These are phyloP conservation scores for Stictocephala bisonia DNA, from an alignment of 2,888 invertebrate species.

Conservation along the genomic window DNA sequence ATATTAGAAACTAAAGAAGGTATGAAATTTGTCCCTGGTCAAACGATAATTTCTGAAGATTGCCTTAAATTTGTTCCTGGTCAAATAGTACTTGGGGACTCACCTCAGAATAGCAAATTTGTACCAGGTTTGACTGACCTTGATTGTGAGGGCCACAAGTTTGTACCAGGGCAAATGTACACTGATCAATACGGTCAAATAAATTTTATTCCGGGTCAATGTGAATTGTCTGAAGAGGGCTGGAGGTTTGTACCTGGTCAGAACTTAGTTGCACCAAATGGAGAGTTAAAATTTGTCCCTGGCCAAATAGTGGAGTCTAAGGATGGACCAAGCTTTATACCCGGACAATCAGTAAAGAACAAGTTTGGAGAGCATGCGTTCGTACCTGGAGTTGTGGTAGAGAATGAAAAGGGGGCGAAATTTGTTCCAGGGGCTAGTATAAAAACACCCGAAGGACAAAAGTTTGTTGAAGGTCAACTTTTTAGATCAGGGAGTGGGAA, in stretches of 20 bases:
- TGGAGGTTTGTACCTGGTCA: slow-evolving; percentile 81
- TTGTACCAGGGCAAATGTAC: slow-evolving; percentile 82
- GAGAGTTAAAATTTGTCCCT: slow-evolving; percentile 75
- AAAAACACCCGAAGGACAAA: slow-evolving; percentile 72
- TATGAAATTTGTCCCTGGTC: slow-evolving; percentile 72
- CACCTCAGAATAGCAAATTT: slow-evolving; percentile 66
- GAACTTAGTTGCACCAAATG: slow-evolving; percentile 72
- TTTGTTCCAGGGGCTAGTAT: slow-evolving; percentile 74
- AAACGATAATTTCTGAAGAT: slow-evolving; percentile 72
- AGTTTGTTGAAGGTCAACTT: slow-evolving; percentile 76
- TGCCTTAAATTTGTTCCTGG: slow-evolving; percentile 75
- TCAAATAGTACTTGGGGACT: slow-evolving; percentile 69
- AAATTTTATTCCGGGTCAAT: slow-evolving; percentile 78
- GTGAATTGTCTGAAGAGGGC: slow-evolving; percentile 75
- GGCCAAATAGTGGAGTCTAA: slow-evolving; percentile 80
- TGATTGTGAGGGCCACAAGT: slow-evolving; percentile 77
- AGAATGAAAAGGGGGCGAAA: slow-evolving; percentile 65
- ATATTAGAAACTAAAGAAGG: slow-evolving; percentile 69
- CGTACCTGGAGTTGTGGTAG: slow-evolving; percentile 70
- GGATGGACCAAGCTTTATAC: slow-evolving; percentile 75
- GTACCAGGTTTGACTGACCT: slow-evolving; percentile 79
- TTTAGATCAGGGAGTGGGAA: slow-evolving; percentile 71
- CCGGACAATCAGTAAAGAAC: slow-evolving; percentile 71
- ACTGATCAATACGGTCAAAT: slow-evolving; percentile 74
- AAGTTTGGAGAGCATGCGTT: slow-evolving; percentile 73